These are phyloP conservation scores for Cryptotermes secundus DNA, from an alignment of 1,140 invertebrate species.

Conservation along the genomic window DNA sequence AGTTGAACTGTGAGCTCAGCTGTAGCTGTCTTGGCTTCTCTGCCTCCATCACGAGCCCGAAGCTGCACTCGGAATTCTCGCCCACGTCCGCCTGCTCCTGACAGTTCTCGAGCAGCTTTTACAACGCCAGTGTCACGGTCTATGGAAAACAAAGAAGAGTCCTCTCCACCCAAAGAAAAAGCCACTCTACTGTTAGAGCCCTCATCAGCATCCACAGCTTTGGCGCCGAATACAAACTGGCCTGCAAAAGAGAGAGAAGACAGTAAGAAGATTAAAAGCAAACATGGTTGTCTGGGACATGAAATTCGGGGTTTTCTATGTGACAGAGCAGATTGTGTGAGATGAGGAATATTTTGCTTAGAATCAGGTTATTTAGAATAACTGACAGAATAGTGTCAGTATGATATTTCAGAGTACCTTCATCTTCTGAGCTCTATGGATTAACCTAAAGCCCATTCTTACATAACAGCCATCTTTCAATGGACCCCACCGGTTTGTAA, in stretches of 20 bases:
- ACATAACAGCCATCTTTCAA: no score
- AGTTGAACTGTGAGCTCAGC: slow-evolving; percentile 69
- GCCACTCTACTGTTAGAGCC: slow-evolving; percentile 75
- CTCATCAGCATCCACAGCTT: slow-evolving; percentile 76
- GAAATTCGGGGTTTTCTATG: no score
- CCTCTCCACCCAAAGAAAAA: slow-evolving; percentile 75
- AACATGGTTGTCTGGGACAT: no score
- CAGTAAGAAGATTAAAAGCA: no score
- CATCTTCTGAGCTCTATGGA: no score
- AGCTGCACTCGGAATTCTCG: slow-evolving; percentile 45
- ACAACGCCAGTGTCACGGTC: slow-evolving; percentile 80
- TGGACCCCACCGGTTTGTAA: no score
- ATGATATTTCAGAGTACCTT: no score
- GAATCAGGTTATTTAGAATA: no score
- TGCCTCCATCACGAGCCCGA: slow-evolving; percentile 43
- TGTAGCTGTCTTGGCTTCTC: slow-evolving; percentile 58
- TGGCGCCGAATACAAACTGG: slow-evolving; percentile 84
- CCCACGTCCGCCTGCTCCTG: slow-evolving; percentile 31
- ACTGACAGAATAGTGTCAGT: no score
- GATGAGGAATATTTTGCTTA: no score
- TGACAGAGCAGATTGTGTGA: no score
- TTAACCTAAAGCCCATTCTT: no score
- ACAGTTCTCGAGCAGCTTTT: slow-evolving; percentile 62
- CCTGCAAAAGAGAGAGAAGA: slow-evolving; percentile 44
- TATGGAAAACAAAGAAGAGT: slow-evolving; percentile 73